phyloP scores from a whole-genome alignment of 2,113 vertebrate species.

The Alces alces region DNA sequence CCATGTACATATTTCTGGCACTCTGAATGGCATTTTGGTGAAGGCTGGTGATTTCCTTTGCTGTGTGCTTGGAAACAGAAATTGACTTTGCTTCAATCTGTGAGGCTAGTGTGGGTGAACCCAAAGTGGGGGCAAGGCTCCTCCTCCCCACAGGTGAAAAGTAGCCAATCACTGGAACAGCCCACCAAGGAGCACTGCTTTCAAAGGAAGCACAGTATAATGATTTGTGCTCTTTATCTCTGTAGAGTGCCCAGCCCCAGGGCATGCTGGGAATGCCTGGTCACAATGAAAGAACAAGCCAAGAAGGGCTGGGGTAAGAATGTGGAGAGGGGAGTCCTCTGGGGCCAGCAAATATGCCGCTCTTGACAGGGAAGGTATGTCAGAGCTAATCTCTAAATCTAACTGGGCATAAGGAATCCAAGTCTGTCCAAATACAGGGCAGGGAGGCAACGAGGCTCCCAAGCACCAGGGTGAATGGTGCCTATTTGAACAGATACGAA shows the following conservation, averaged over 20 bases:
- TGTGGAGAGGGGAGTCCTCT: not conserved
- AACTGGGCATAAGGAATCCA: not conserved
- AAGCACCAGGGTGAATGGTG: not conserved
- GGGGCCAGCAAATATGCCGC: not conserved
- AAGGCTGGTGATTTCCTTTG: not conserved
- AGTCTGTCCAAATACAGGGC: not conserved
- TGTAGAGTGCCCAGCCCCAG: not conserved
- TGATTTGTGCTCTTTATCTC: not conserved
- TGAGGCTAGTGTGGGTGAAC: not conserved
- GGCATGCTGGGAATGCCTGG: not conserved
- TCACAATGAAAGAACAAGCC: not conserved
- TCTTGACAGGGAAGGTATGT: not conserved
- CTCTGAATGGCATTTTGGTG: not conserved
- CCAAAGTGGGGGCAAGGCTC: not conserved
- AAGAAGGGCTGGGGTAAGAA: not conserved
- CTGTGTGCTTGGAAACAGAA: not conserved
- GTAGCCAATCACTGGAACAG: not conserved
- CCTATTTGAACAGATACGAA: not conserved
- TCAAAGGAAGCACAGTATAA: not conserved
- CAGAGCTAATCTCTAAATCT: conserved; percentile 1
- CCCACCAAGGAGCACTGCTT: not conserved
- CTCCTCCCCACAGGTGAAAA: not conserved
- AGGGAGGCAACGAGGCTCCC: not conserved
- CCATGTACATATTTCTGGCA: not conserved
- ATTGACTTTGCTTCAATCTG: not conserved